These are phyloP conservation scores for Lampris incognitus DNA, from an alignment of 2,113 vertebrate species.

Conservation along the genomic window DNA sequence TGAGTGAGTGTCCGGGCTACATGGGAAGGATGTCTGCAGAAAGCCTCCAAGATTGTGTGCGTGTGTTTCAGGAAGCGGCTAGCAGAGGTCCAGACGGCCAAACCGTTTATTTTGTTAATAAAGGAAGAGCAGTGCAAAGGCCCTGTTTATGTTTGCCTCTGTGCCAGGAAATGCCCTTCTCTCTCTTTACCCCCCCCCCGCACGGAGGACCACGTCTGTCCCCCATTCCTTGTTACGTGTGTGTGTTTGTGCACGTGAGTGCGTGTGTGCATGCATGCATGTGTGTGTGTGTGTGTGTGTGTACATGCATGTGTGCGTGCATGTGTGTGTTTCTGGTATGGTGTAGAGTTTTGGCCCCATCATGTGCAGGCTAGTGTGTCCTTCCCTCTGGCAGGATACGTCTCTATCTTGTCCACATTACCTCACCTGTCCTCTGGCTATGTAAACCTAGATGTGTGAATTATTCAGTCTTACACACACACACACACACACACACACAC, in stretches of 20 bases:
- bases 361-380: slow-evolving; percentile 37
- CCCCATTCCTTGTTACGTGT: background rate
- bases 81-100: slow-evolving; percentile 40
- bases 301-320: slow-evolving; percentile 21
- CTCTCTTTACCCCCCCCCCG: slow-evolving; percentile 18
- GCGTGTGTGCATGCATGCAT: background rate
- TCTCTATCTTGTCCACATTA: slow-evolving; percentile 69
- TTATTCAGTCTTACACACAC: slow-evolving; percentile 65
- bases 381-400: slow-evolving; percentile 24
- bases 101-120: slow-evolving; percentile 60
- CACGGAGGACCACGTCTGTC: background rate
- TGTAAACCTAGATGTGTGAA: slow-evolving; percentile 80
- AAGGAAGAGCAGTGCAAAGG: slow-evolving; percentile 55
- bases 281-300: slow-evolving; percentile 13
- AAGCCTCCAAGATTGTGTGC: slow-evolving; percentile 22
- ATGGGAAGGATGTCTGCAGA: slow-evolving; percentile 57
- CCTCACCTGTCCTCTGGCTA: slow-evolving; percentile 76
- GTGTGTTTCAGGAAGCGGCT: slow-evolving; percentile 60
- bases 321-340: background rate
- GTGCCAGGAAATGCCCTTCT: slow-evolving; percentile 72
- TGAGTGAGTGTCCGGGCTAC: background rate
- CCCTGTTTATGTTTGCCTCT: slow-evolving; percentile 60
- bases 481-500: slow-evolving; percentile 18
- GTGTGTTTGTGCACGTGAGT: slow-evolving; percentile 12
- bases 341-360: slow-evolving; percentile 35